phyloP scores from a whole-genome alignment of 2,888 invertebrate species.

The Apantesis nais region DNA sequence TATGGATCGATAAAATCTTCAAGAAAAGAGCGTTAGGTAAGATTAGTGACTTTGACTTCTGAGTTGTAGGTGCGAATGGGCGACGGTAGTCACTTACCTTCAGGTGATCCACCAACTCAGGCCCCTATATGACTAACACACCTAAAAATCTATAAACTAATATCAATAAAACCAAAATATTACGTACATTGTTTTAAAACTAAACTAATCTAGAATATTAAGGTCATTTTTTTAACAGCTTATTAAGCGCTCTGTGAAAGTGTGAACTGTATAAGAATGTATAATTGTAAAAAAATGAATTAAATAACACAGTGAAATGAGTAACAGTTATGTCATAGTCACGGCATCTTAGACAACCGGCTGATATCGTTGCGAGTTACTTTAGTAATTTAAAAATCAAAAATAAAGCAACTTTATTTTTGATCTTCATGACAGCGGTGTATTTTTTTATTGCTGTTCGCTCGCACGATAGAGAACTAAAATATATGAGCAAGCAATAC shows the following conservation, averaged over 20 bases:
- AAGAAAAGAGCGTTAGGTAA: no score
- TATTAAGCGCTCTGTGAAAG: slow-evolving; percentile 28
- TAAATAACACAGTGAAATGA: slow-evolving; percentile 24
- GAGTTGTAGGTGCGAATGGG: no score
- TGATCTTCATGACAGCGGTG: background rate
- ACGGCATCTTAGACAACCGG: slow-evolving; percentile 16
- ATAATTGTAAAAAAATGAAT: slow-evolving; percentile 23
- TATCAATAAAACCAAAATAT: background rate
- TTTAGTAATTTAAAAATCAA: background rate
- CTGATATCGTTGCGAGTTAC: background rate
- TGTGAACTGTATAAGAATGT: slow-evolving; percentile 18
- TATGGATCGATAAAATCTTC: no score
- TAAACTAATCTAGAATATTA: slow-evolving; percentile 3
- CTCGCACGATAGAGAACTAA: background rate
- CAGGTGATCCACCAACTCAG: no score
- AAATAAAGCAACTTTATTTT: background rate
- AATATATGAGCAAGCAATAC: background rate
- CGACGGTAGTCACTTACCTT: no score
- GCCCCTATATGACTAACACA: background rate
- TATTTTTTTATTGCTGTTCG: background rate
- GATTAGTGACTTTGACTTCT: no score
- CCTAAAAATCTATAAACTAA: no score
- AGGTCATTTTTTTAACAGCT: slow-evolving; percentile 5
- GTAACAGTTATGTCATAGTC: slow-evolving; percentile 25
- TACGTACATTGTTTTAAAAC: slow-evolving; percentile 2